Base-by-base conservation (phyloP, 2,797 vertebrate genomes). In the Coranthus polyacanthus region DNA sequence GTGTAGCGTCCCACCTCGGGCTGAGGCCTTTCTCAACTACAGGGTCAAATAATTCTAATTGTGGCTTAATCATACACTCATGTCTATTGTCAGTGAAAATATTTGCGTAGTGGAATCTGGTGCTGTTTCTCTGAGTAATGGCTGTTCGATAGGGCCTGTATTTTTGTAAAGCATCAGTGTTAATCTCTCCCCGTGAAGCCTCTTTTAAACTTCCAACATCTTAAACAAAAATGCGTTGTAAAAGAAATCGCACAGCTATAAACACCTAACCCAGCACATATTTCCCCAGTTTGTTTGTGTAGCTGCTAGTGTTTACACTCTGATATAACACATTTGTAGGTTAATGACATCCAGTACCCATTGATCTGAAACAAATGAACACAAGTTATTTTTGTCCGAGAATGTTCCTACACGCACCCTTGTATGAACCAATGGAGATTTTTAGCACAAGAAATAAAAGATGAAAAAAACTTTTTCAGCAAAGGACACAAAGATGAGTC, bases 1-100 rank as follows among this genome's bases (percentile, higher is more conserved):
- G 61, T 66, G 68, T 65, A 75, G 76, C 21, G 58, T 78, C 75
- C 74, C 75, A 84, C 79, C 64, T 82, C 15, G 56, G 65, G 43
- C 44, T n/a, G 41, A 74, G 57, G 43, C 66, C 74, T 72, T 59
- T 11, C 64, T 71, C 42, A 55, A 56, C 61, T 38, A 21, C 55
- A 65, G 79, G 78, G 73, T 82, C 78, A 75, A 75, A 84, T 21
- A 3, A 66, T 83, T 75, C 46, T 78, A 85, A 83, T 76, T 81
- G 65, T 58, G 64, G 73, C 81, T 79, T 79, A 74, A 82, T 87
- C 84, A 62, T 55, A 72, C 36, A 17, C 61, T 80, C 58, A 71
- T 74, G 72, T 70, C 59, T 77, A 68, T 87, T 81, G 81, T 86
- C 75, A 70, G 63, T 63, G 50, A 80, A 85, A 86, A 86, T 73